Conservation (phyloP, 2,797 vertebrate genomes). For the Propithecus perrieri region DNA sequence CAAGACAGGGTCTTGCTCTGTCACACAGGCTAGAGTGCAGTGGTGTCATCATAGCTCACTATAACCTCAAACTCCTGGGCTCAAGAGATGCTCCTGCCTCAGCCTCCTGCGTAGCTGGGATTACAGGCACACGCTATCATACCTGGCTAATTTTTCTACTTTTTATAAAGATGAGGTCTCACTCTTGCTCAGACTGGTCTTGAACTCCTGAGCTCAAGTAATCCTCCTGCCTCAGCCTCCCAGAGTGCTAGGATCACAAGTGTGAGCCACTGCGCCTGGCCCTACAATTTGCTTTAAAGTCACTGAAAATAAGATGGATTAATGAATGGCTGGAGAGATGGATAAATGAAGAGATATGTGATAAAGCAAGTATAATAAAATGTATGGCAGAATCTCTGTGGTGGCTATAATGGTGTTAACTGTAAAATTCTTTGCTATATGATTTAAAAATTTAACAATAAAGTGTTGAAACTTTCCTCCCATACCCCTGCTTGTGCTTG, state of each 20-base stretch:
- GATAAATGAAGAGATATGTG: not conserved
- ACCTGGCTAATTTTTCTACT: too few relatives aligned
- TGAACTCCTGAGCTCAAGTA: too few relatives aligned
- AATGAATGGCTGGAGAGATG: not conserved
- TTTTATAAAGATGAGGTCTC: too few relatives aligned
- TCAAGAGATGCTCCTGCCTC: not conserved
- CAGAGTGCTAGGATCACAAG: too few relatives aligned
- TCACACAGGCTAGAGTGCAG: not conserved
- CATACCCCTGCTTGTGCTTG: not conserved
- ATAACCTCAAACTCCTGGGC: not conserved
- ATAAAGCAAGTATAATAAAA: not conserved
- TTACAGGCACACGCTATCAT: not conserved
- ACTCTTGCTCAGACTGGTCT: too few relatives aligned
- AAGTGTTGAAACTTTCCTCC: not conserved
- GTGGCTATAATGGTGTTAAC: not conserved
- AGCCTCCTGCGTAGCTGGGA: not conserved
- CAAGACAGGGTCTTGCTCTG: not conserved
- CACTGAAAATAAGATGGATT: not conserved
- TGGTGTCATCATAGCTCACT: not conserved
- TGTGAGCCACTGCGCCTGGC: too few relatives aligned
- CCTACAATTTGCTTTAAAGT: not conserved
- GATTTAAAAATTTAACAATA: constrained; percentile 1
- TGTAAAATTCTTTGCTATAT: not conserved
- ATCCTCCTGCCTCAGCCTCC: too few relatives aligned
- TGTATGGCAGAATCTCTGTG: not conserved